Evolutionary conservation across 2,113 vertebrate species (phyloP).

Genomic region (Micromys minutus): DNA sequence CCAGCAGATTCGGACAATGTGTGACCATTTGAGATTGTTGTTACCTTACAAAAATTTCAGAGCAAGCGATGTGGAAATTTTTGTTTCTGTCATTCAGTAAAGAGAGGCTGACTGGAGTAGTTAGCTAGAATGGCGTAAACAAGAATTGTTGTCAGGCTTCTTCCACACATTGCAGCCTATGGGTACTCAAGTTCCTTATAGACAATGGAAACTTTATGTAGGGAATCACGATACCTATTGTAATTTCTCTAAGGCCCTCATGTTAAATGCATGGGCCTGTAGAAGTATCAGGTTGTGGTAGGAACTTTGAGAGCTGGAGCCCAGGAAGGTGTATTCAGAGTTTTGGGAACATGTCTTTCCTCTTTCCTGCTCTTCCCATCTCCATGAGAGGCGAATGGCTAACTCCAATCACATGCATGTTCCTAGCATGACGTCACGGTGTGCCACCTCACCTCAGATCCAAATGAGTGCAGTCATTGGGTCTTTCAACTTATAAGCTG

Average conservation of each 20-base stretch:
- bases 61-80: background rate
- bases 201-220: background rate
- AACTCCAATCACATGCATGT: background rate
- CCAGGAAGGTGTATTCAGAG: background rate
- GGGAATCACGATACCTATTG: background rate
- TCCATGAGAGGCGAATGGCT: background rate
- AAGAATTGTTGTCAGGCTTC: background rate
- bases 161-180: background rate
- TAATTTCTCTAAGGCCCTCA: background rate
- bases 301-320: background rate
- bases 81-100: background rate
- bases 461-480: background rate
- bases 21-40: background rate
- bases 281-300: too few species aligned
- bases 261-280: background rate
- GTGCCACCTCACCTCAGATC: background rate
- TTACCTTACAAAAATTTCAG: background rate
- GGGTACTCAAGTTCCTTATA: background rate
- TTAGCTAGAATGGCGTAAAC: background rate
- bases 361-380: background rate
- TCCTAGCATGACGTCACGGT: background rate
- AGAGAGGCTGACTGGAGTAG: background rate
- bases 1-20: background rate
- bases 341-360: accelerated
- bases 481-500: background rate